These are phyloP conservation scores for Rhombomys opimus DNA, from an alignment of 2,113 vertebrate species.

Conservation along the genomic window DNA sequence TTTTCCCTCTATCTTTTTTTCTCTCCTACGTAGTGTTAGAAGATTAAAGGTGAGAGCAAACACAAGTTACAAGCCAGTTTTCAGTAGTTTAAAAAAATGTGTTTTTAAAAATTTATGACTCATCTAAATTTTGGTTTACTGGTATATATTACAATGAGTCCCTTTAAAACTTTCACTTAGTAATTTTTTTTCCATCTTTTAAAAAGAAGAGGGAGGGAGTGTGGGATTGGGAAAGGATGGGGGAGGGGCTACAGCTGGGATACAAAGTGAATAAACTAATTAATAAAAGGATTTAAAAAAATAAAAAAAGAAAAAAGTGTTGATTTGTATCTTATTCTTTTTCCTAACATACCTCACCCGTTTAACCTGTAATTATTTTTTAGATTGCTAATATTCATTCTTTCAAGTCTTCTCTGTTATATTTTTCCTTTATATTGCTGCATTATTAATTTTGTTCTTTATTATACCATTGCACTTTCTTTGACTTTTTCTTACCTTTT, in stretches of 20 bases:
- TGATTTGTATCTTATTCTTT: slow-evolving; percentile 10
- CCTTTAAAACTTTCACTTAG: background rate
- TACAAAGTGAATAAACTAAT: too few species aligned
- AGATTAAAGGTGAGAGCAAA: too few species aligned
- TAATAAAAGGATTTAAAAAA: too few species aligned
- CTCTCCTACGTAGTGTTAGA: too few species aligned
- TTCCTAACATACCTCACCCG: background rate
- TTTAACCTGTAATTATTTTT: background rate
- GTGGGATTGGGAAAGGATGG: too few species aligned
- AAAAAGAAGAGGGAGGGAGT: too few species aligned
- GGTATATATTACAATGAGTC: background rate
- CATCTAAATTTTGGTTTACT: background rate
- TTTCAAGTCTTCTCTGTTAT: background rate
- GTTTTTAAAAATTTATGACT: background rate
- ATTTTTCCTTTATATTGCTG: background rate
- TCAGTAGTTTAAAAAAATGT: background rate
- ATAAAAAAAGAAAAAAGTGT: background rate
- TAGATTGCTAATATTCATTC: background rate
- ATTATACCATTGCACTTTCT: background rate
- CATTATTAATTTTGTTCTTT: background rate
- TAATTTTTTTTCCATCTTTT: background rate
- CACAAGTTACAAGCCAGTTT: background rate
- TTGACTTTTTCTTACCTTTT: background rate
- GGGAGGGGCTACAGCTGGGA: too few species aligned
- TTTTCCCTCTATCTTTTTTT: too few species aligned